A percentile compares a stretch with the other conserved stretches of the same genome.
These are phyloP conservation scores for Nesidiocoris tenuis DNA, from an alignment of 2,888 invertebrate genomes.

Conservation along the genomic window DNA sequence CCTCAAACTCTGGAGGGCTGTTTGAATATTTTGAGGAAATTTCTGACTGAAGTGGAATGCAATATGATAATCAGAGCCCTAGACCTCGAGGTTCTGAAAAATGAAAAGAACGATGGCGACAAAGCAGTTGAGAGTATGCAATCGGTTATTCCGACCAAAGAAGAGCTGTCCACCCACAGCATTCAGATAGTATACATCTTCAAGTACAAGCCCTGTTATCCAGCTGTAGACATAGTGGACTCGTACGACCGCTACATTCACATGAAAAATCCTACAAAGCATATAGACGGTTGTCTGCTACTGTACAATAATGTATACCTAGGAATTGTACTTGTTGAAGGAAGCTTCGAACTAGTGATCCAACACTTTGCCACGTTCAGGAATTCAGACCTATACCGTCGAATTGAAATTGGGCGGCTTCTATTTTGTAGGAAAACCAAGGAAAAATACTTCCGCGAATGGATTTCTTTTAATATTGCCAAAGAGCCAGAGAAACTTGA, in stretches of 20 bases:
- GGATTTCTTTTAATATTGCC: not conserved
- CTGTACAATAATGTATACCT: not conserved
- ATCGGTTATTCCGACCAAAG: not conserved
- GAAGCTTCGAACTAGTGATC: not conserved
- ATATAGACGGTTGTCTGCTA: not conserved
- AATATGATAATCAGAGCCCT: not conserved
- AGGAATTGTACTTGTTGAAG: constrained; percentile 8
- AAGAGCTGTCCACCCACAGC: not conserved
- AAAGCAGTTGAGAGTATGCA: too few species aligned
- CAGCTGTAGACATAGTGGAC: constrained; percentile 5
- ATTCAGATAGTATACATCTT: constrained; percentile 5
- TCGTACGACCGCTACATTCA: not conserved
- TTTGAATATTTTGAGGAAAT: not conserved
- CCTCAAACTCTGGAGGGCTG: not conserved
- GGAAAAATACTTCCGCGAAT: not conserved
- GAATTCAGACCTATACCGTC: not conserved
- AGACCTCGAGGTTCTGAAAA: not conserved
- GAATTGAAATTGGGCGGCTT: not conserved
- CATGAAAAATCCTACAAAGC: not conserved
- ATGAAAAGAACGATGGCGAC: not conserved
- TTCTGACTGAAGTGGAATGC: not conserved
- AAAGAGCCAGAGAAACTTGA: not conserved
- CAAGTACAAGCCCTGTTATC: constrained; percentile 4
- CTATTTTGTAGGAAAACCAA: not conserved
- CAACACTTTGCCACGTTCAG: constrained; percentile 6